phyloP scores from a whole-genome alignment of 1,140 invertebrate species.

The Drosophila seguyi region DNA sequence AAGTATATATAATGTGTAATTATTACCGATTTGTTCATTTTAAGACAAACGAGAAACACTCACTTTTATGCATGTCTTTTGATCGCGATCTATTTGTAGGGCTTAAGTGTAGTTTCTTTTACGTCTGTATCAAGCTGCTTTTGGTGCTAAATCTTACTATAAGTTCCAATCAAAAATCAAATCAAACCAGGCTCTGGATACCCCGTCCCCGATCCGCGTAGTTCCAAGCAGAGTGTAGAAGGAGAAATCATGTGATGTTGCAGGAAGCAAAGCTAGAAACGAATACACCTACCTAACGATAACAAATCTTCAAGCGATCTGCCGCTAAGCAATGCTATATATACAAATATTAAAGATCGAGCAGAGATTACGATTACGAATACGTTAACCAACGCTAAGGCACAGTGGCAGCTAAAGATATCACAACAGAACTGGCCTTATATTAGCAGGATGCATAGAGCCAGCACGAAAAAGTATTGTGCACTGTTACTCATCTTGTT shows the following conservation, averaged over 20 bases:
- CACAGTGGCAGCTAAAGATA: conserved; percentile 27
- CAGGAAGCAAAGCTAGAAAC: conserved; percentile 82
- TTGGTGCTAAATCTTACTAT: conserved; percentile 72
- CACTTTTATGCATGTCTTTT: conserved; percentile 61
- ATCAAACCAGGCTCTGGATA: conserved; percentile 47
- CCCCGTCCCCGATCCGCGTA: conserved; percentile 29
- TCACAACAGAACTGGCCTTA: neutral
- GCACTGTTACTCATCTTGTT: neutral
- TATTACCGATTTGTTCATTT: conserved; percentile 55
- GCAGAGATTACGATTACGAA: conserved; percentile 11
- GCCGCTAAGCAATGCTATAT: conserved; percentile 38
- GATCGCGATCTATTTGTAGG: conserved; percentile 67
- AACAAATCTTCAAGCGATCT: conserved; percentile 55
- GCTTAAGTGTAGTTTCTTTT: conserved; percentile 80
- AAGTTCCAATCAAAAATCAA: conserved; percentile 61
- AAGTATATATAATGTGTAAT: conserved; percentile 25
- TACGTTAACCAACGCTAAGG: conserved; percentile 18
- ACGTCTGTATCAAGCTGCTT: conserved; percentile 68
- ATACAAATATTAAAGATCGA: conserved; percentile 45
- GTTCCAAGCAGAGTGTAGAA: conserved; percentile 15
- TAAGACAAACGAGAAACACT: conserved; percentile 46
- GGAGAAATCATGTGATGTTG: conserved; percentile 77
- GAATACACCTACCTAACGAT: conserved; percentile 78
- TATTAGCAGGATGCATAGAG: neutral
- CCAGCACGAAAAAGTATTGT: too few relatives aligned